A percentile compares a stretch with the other conserved stretches of the same genome.
phyloP scores from a whole-genome alignment of 2,113 vertebrate species.

The Petaurus breviceps region DNA sequence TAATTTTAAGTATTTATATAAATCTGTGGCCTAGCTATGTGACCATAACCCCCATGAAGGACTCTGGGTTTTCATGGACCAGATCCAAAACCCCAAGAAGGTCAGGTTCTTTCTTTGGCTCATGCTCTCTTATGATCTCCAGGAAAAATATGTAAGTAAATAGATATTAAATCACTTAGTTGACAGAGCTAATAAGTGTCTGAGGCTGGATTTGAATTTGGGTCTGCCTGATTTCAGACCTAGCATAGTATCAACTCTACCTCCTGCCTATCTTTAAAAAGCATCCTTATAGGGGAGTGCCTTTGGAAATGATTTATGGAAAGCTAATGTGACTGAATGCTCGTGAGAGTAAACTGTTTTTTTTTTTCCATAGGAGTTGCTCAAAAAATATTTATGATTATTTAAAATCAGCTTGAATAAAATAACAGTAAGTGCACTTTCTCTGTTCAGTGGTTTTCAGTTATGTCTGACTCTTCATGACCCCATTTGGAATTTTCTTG shows the following conservation, averaged over 20 bases:
- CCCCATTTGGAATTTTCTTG: background rate
- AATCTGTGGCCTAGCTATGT: background rate
- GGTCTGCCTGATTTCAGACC: background rate
- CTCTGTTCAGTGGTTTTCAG: background rate
- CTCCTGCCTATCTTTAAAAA: background rate
- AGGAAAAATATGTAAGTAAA: background rate
- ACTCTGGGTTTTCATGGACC: background rate
- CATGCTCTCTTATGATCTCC: background rate
- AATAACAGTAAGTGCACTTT: background rate
- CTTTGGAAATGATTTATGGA: background rate
- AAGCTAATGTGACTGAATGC: background rate
- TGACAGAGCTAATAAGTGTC: background rate
- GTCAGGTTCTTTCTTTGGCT: background rate
- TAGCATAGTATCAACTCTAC: rapidly evolving
- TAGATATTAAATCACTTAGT: background rate
- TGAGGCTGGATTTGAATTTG: background rate
- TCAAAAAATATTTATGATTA: background rate
- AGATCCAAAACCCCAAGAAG: background rate
- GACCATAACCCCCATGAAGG: background rate
- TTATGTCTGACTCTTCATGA: background rate
- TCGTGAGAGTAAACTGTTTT: background rate
- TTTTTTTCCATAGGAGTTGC: background rate
- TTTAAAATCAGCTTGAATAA: constrained; percentile 1
- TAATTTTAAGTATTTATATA: background rate
- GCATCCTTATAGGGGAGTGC: background rate